Evolutionary conservation across 2,797 vertebrate genomes (phyloP).

Genomic region (Sparidentex hasta): DNA sequence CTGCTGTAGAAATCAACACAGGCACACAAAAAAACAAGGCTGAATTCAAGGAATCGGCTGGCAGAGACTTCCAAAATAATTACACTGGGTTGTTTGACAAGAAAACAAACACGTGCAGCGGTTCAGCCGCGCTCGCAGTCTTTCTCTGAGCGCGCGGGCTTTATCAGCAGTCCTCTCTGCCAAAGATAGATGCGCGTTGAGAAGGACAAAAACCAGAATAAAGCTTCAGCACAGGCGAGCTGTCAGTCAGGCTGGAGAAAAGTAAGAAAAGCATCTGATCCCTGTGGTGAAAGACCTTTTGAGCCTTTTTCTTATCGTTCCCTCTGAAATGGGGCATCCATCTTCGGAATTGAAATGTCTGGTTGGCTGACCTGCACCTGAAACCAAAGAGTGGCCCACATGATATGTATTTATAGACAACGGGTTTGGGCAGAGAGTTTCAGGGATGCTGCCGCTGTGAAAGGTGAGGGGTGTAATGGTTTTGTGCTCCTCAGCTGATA

Average conservation of each 20-base stretch:
- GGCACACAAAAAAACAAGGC: not conserved
- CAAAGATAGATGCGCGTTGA: constrained; percentile 72
- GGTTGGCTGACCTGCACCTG: constrained; percentile 83
- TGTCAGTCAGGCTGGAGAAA: constrained; percentile 69
- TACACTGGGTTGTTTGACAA: constrained; percentile 28
- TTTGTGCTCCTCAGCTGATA: constrained; percentile 28
- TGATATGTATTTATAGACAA: constrained; percentile 80
- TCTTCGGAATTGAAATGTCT: constrained; percentile 90
- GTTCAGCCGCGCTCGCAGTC: not conserved
- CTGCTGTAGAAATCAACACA: constrained; percentile 25
- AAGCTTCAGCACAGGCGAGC: constrained; percentile 67
- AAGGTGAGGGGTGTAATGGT: constrained; percentile 39
- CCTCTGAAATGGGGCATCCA: constrained; percentile 83
- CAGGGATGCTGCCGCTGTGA: not conserved
- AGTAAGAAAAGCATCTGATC: constrained; percentile 74
- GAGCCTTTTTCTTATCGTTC: constrained; percentile 80
- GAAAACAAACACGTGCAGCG: constrained; percentile 6
- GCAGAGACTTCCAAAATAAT: constrained; percentile 35
- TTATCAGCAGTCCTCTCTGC: constrained; percentile 61
- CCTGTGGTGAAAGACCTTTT: constrained; percentile 65
- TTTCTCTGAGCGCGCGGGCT: constrained; percentile 28
- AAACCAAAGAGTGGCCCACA: constrained; percentile 72
- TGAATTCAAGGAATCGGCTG: not conserved
- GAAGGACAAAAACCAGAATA: constrained; percentile 44
- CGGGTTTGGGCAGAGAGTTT: constrained; percentile 32